Conservation (phyloP, 2,888 invertebrate genomes). For the Patella caerulea region DNA sequence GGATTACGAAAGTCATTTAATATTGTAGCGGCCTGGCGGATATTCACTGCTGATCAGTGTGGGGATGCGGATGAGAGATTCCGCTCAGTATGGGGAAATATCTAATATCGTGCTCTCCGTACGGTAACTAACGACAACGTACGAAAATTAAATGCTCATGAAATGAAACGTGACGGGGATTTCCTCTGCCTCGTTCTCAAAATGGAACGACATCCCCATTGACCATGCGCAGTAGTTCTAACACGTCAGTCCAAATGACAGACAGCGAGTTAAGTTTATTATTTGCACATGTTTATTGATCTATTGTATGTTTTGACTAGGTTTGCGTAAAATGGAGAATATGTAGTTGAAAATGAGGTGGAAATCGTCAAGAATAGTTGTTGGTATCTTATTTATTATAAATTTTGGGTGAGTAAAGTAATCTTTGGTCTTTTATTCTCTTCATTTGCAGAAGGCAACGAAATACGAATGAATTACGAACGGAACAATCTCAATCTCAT, state of each 20-base stretch:
- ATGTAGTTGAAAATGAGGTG: not conserved
- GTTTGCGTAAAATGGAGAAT: not conserved
- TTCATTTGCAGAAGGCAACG: too few species aligned
- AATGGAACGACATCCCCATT: conserved; percentile 23
- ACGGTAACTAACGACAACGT: too few species aligned
- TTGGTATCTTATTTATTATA: not conserved
- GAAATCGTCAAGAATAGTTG: not conserved
- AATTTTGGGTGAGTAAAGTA: not conserved
- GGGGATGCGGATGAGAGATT: too few species aligned
- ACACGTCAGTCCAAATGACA: conserved; percentile 34
- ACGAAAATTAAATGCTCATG: too few species aligned
- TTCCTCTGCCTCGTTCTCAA: conserved; percentile 20
- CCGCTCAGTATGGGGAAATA: too few species aligned
- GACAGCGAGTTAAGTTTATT: not conserved
- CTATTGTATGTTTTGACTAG: not conserved
- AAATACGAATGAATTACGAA: too few species aligned
- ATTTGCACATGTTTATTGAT: not conserved
- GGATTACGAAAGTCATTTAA: too few species aligned
- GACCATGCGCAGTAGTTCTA: conserved; percentile 37
- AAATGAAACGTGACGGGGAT: conserved; percentile 9
- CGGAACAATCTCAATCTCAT: too few species aligned
- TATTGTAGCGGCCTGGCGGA: too few species aligned
- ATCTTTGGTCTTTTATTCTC: too few species aligned
- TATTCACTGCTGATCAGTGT: too few species aligned
- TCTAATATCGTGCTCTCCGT: too few species aligned